phyloP scores from a whole-genome alignment of 2,888 invertebrate genomes.

The Hedya salicella region DNA sequence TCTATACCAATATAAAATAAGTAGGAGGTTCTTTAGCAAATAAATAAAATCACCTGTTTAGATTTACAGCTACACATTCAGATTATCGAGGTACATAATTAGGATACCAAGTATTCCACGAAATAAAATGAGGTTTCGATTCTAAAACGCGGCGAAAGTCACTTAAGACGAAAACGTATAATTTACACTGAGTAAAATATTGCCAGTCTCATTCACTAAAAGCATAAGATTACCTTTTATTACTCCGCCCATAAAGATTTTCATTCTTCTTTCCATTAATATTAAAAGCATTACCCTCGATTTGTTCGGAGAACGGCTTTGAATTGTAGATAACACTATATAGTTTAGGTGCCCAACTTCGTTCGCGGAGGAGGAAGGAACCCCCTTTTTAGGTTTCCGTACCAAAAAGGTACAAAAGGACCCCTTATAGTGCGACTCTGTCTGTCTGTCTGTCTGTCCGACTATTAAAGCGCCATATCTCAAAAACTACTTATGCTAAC shows the following conservation, averaged over 20 bases:
- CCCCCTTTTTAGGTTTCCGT: too few relatives aligned
- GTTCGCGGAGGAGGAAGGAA: too few relatives aligned
- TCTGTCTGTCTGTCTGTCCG: too few relatives aligned
- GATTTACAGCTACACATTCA: not conserved
- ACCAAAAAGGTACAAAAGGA: too few relatives aligned
- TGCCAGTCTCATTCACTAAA: constrained; percentile 2
- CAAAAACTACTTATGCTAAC: too few relatives aligned
- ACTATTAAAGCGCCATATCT: too few relatives aligned
- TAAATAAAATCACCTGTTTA: not conserved
- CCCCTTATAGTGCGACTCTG: too few relatives aligned
- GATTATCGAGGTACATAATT: not conserved
- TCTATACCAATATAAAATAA: too few relatives aligned
- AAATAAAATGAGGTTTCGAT: not conserved
- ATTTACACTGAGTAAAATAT: constrained; percentile 2
- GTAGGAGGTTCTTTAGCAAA: too few relatives aligned
- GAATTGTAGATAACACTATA: too few relatives aligned
- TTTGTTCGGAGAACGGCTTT: not conserved
- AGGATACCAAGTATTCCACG: not conserved
- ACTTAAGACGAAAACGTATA: not conserved
- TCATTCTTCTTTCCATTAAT: not conserved
- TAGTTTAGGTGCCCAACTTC: too few relatives aligned
- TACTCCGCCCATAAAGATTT: not conserved
- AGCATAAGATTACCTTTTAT: constrained; percentile 6
- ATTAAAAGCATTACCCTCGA: not conserved
- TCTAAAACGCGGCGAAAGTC: not conserved